Conservation (phyloP, 2,888 invertebrate species). For the Dromius quadrimaculatus region DNA sequence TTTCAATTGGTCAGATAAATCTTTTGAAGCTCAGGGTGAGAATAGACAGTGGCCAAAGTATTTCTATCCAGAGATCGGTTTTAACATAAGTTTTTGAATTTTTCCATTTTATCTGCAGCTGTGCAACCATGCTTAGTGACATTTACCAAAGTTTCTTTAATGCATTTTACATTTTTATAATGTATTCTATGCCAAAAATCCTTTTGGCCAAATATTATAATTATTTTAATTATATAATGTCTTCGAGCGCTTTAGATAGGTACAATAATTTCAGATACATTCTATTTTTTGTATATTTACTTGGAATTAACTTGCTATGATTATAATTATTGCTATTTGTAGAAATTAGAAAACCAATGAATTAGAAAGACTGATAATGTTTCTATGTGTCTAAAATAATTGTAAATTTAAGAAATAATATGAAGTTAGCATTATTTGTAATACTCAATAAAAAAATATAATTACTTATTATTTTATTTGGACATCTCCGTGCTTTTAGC, state of each 20-base stretch:
- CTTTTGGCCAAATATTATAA: slow-evolving; percentile 32
- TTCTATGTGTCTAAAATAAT: slow-evolving; percentile 32
- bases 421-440: slow-evolving; percentile 35
- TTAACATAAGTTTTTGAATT: too few species aligned
- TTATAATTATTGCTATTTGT: slow-evolving; percentile 22
- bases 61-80: too few species aligned
- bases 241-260: slow-evolving; percentile 15
- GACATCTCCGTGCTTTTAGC: too few species aligned
- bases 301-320: slow-evolving; percentile 28
- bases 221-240: slow-evolving; percentile 12
- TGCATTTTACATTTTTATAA: slow-evolving; percentile 29
- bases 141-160: slow-evolving; percentile 39
- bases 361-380: slow-evolving; percentile 49
- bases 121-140: slow-evolving; percentile 6
- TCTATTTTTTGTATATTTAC: slow-evolving; percentile 39
- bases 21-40: too few species aligned
- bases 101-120: too few species aligned
- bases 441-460: slow-evolving; percentile 44
- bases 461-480: too few species aligned
- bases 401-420: slow-evolving; percentile 5
- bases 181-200: slow-evolving; percentile 28
- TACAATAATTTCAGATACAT: slow-evolving; percentile 2
- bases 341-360: slow-evolving; percentile 35
- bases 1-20: too few species aligned
- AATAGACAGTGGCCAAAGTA: too few species aligned